Evolutionary conservation across 1,140 invertebrate species (phyloP).

Genomic region (Drosophila bocki): DNA sequence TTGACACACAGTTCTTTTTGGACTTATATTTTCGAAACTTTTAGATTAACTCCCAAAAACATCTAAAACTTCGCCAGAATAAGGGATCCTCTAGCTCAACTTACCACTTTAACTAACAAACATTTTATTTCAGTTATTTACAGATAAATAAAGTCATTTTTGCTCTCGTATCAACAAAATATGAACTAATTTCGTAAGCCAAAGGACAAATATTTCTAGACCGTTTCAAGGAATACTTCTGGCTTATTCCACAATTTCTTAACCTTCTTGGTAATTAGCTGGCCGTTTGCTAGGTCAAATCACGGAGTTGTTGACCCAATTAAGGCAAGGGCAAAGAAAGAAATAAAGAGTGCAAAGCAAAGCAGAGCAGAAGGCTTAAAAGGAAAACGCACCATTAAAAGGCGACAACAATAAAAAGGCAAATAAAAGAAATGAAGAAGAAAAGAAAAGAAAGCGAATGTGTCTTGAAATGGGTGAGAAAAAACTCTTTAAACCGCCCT

Average conservation of each 20-base stretch:
- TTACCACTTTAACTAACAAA: not conserved
- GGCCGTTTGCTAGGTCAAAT: slow-evolving; percentile 44
- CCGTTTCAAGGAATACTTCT: not conserved
- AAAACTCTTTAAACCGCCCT: slow-evolving; percentile 17
- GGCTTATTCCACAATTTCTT: not conserved
- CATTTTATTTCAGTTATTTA: too few relatives aligned
- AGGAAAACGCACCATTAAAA: slow-evolving; percentile 64
- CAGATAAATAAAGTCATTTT: not conserved
- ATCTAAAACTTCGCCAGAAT: too few relatives aligned
- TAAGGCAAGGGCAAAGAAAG: slow-evolving; percentile 33
- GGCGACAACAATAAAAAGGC: slow-evolving; percentile 67
- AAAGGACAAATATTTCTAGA: not conserved
- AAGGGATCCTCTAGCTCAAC: too few relatives aligned
- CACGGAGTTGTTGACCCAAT: slow-evolving; percentile 56
- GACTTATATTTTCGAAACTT: too few relatives aligned
- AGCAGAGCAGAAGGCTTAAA: slow-evolving; percentile 52
- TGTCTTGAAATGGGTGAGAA: slow-evolving; percentile 62
- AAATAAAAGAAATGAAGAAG: slow-evolving; percentile 77
- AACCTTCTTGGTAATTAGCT: slow-evolving; percentile 40
- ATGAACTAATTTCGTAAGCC: not conserved
- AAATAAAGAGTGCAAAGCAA: slow-evolving; percentile 16
- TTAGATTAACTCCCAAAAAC: not conserved
- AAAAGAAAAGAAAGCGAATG: slow-evolving; percentile 68
- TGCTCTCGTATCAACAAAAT: not conserved
- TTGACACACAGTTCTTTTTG: not conserved